phyloP scores from a whole-genome alignment of 2,797 vertebrate species.

The Crocidura indochinensis region DNA sequence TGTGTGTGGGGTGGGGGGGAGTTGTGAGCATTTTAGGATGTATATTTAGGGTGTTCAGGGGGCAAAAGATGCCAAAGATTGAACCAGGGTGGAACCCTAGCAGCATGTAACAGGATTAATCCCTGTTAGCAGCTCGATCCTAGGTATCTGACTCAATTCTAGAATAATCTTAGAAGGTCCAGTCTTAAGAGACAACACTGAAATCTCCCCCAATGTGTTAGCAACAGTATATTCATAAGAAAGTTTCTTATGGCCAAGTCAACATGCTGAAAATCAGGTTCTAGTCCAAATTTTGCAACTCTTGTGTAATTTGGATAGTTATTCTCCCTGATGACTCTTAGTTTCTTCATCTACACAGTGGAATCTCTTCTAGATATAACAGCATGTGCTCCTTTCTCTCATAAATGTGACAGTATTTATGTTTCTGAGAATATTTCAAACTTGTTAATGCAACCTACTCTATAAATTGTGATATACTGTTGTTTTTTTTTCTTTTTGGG shows the following conservation, averaged over 20 bases:
- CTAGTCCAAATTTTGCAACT: not conserved
- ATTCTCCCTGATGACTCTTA: conserved; percentile 3
- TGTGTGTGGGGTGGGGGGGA: no score
- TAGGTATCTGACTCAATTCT: no score
- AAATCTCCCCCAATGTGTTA: not conserved
- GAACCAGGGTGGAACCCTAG: no score
- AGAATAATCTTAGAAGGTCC: no score
- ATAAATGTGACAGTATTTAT: conserved; percentile 24
- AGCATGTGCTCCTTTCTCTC: conserved; percentile 3
- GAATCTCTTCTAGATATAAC: not conserved
- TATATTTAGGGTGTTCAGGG: no score
- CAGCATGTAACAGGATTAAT: no score
- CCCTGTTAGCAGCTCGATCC: no score
- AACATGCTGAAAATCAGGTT: not conserved
- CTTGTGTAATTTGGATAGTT: not conserved
- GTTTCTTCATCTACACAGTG: conserved; percentile 11
- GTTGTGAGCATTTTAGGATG: no score
- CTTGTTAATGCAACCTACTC: conserved; percentile 13
- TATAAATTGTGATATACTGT: not conserved
- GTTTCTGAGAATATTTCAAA: conserved; percentile 51
- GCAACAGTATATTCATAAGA: conserved; percentile 1
- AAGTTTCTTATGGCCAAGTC: not conserved
- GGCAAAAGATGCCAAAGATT: no score
- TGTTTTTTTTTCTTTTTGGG: conserved; percentile 7
- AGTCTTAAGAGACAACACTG: not conserved